Evolutionary conservation across 37 sponge, comb jelly and placozoan species (phyloP).

Genomic region (Spongilla lacustris): DNA sequence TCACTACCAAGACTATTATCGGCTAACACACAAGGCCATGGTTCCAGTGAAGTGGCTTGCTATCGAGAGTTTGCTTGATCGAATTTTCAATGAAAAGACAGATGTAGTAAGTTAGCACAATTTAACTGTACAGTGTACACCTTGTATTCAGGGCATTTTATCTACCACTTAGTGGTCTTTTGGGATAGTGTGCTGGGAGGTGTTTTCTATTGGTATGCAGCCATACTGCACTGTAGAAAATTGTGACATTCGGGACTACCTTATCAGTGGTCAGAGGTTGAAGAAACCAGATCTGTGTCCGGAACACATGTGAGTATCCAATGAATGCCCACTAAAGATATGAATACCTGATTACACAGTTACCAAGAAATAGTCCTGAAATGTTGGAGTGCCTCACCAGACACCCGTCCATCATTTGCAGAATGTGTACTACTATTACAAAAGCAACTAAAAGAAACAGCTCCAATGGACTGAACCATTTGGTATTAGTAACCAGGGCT

Average conservation of each 20-base stretch:
- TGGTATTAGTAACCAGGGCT: too few species aligned
- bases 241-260: constrained; percentile 47
- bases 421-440: background rate
- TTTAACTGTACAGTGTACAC: background rate
- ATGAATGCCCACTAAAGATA: too few species aligned
- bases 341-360: background rate
- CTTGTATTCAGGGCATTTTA: background rate
- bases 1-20: constrained; percentile 38
- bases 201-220: constrained; percentile 40
- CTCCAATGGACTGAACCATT: background rate
- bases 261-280: constrained; percentile 39
- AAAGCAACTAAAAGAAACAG: background rate
- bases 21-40: constrained; percentile 15
- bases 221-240: constrained; percentile 60
- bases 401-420: background rate
- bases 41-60: constrained; percentile 69
- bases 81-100: constrained; percentile 43
- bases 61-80: constrained; percentile 56
- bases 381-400: background rate
- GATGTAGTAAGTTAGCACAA: constrained; percentile 48
- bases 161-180: constrained; percentile 51
- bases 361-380: background rate
- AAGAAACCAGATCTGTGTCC: constrained; percentile 51
- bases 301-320: constrained; percentile 31
- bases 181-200: constrained; percentile 67